These are phyloP conservation scores for Calameuta pallipes DNA, from an alignment of 2,888 invertebrate genomes.

Conservation along the genomic window DNA sequence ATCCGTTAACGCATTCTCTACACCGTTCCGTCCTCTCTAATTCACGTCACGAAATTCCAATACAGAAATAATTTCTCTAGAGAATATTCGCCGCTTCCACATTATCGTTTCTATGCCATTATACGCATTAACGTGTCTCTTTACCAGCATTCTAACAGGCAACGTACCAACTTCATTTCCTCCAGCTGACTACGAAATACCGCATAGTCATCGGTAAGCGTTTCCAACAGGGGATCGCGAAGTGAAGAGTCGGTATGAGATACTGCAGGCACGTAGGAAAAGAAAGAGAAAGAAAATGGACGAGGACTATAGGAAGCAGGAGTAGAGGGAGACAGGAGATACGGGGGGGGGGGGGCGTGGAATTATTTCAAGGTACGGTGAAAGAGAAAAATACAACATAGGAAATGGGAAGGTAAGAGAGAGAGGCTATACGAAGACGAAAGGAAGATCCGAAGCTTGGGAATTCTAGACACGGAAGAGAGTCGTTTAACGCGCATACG, in stretches of 20 bases:
- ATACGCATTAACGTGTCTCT: neutral
- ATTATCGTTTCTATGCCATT: neutral
- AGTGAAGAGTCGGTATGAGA: neutral
- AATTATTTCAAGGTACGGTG: neutral
- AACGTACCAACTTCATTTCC: neutral
- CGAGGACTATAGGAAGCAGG: neutral
- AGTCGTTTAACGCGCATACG: neutral
- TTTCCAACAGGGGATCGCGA: neutral
- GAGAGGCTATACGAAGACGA: neutral
- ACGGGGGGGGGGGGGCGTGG: neutral
- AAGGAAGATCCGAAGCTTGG: neutral
- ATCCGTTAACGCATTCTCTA: neutral
- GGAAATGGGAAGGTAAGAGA: neutral
- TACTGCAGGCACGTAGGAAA: neutral
- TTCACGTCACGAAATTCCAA: neutral
- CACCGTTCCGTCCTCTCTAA: neutral
- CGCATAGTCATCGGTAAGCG: neutral
- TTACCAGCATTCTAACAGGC: neutral
- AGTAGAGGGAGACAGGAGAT: neutral
- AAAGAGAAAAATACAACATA: neutral
- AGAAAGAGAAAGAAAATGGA: neutral
- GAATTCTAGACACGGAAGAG: neutral
- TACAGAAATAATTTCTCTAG: neutral
- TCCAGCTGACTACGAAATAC: neutral
- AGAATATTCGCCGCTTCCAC: neutral